A percentile compares a stretch with the other conserved stretches of the same genome.
These are phyloP conservation scores for Aeoliscus strigatus DNA, from an alignment of 2,797 vertebrate genomes.

Conservation along the genomic window DNA sequence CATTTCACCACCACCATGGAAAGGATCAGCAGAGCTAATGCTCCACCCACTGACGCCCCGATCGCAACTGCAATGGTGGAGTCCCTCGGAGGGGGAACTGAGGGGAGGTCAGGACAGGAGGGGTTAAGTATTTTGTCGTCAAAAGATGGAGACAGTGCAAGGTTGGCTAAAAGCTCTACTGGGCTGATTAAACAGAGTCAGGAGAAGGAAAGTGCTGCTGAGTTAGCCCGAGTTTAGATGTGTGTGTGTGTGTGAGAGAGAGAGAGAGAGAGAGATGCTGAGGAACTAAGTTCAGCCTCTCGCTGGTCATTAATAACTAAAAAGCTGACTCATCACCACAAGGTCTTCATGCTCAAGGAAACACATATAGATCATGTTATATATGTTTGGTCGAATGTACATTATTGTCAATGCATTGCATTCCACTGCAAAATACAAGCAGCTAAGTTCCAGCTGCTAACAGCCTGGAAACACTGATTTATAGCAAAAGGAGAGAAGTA, in stretches of 20 bases:
- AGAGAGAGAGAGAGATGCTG: constrained; percentile 28
- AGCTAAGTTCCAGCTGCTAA: too few relatives aligned
- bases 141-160: constrained; percentile 33
- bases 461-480: too few relatives aligned
- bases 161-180: constrained; percentile 49
- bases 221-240: constrained; percentile 41
- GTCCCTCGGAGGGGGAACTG: constrained; percentile 88
- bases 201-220: constrained; percentile 56
- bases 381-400: too few relatives aligned
- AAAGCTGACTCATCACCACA: constrained; percentile 59
- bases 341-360: constrained; percentile 12
- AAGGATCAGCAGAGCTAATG: constrained; percentile 90
- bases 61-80: constrained; percentile 93
- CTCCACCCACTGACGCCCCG: constrained; percentile 90
- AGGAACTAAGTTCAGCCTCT: constrained; percentile 36
- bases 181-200: constrained; percentile 56
- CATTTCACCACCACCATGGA: constrained; percentile 95
- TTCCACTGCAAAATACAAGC: too few relatives aligned
- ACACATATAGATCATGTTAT: constrained; percentile 7
- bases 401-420: too few relatives aligned
- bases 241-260: constrained; percentile 3
- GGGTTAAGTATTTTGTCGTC: constrained; percentile 43
- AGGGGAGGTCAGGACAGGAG: constrained; percentile 11
- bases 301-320: constrained; percentile 60
- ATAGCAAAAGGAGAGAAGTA: too few relatives aligned